A percentile compares a stretch with the other conserved stretches of the same genome.
Evolutionary conservation across 2,888 invertebrate species (phyloP).

Genomic region (Drosophila prostipennis): DNA sequence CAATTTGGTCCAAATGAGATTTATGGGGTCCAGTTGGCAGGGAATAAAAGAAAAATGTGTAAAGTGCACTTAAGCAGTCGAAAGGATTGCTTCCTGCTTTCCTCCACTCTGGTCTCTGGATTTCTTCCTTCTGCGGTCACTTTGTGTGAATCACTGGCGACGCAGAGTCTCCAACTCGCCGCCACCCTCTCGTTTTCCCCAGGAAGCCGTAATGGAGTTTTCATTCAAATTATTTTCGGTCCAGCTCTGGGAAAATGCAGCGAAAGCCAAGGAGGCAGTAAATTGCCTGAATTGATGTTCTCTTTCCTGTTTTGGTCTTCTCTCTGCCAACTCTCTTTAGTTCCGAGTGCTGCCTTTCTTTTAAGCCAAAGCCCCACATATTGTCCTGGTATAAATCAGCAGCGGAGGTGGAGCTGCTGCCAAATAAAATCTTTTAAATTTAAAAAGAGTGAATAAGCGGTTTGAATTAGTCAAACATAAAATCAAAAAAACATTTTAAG

Average conservation of each 20-base stretch:
- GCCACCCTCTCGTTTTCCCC: conserved; percentile 10
- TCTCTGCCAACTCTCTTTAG: conserved; percentile 29
- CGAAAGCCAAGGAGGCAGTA: conserved; percentile 54
- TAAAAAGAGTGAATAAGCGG: background rate
- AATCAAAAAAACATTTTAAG: too few relatives aligned
- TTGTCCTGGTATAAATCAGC: conserved; percentile 67
- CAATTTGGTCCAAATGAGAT: conserved; percentile 76
- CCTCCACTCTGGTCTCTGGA: conserved; percentile 1
- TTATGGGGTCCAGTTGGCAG: conserved; percentile 64
- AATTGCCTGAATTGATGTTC: conserved; percentile 73
- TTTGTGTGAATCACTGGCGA: conserved; percentile 72
- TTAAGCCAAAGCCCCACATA: conserved; percentile 44
- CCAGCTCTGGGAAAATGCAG: conserved; percentile 40
- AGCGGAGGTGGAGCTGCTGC: conserved; percentile 15
- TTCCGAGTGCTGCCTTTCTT: conserved; percentile 1
- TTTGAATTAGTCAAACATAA: too few relatives aligned
- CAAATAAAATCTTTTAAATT: conserved; percentile 11
- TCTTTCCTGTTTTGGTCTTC: conserved; percentile 66
- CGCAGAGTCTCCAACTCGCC: conserved; percentile 46
- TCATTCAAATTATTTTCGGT: conserved; percentile 83
- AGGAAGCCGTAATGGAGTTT: conserved; percentile 83
- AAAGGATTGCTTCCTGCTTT: conserved; percentile 58
- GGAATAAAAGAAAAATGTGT: conserved; percentile 68
- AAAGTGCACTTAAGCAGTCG: conserved; percentile 75
- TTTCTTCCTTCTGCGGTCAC: conserved; percentile 53